These are phyloP conservation scores for Mastomys coucha DNA, from an alignment of 2,113 vertebrate species.

Conservation along the genomic window DNA sequence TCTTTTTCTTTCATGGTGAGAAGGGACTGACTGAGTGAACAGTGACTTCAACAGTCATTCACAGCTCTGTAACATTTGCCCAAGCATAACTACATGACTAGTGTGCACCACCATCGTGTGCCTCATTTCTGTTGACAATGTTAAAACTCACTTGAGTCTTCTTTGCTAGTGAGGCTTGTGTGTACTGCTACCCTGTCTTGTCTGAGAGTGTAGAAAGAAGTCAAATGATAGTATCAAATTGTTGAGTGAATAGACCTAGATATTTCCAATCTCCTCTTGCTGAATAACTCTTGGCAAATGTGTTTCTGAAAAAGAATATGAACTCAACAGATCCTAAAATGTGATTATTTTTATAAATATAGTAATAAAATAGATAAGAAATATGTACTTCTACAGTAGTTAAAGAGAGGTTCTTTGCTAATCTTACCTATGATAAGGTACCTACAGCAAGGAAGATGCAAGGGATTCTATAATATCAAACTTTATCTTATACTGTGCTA, in stretches of 20 bases:
- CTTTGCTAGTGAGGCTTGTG: neutral
- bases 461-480: neutral
- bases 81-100: neutral
- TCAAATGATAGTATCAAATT: neutral
- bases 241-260: neutral
- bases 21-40: neutral
- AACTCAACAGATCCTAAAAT: neutral
- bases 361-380: neutral
- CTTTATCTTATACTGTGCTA: neutral
- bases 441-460: neutral
- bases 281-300: constrained; percentile 10
- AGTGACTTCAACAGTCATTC: neutral
- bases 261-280: neutral
- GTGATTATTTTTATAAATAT: constrained; percentile 1
- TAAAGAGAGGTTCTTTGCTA: neutral
- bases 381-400: neutral
- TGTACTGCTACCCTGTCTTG: neutral
- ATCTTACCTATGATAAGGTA: neutral
- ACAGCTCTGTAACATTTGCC: neutral
- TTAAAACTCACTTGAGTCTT: neutral
- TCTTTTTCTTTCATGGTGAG: neutral
- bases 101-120: neutral
- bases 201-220: neutral
- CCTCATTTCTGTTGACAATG: constrained; percentile 15
- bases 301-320: neutral